A percentile compares a stretch with the other conserved stretches of the same genome.
These are phyloP conservation scores for Cygnus olor DNA, from an alignment of 2,797 vertebrate genomes.

Conservation along the genomic window DNA sequence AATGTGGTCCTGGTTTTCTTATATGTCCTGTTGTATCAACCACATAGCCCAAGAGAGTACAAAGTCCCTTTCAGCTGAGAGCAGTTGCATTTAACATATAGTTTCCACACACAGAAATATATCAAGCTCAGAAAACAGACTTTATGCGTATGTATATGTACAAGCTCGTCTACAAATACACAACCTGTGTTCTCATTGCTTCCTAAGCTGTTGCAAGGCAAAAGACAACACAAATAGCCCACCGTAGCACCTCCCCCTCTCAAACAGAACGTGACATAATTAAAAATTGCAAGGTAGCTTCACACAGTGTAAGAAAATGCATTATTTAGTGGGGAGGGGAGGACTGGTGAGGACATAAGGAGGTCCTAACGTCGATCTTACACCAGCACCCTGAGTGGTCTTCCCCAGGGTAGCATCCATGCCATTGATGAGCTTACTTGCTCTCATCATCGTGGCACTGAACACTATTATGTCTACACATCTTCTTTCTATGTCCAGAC, in stretches of 20 bases:
- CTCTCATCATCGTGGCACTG: neutral
- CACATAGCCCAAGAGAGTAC: neutral
- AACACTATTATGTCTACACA: neutral
- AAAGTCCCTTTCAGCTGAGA: neutral
- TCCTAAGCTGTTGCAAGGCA: neutral
- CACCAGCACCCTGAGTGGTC: neutral
- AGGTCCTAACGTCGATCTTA: neutral
- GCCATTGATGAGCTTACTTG: neutral
- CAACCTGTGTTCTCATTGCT: neutral
- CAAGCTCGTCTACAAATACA: neutral
- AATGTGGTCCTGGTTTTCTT: neutral
- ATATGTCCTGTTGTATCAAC: neutral
- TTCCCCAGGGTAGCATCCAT: neutral
- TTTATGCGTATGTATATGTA: neutral
- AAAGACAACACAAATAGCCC: neutral
- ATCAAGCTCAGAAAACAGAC: neutral
- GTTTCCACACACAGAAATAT: neutral
- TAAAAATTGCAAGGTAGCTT: neutral
- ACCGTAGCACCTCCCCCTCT: neutral
- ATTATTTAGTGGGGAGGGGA: neutral
- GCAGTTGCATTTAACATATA: neutral
- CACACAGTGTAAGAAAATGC: neutral
- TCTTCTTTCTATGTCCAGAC: neutral
- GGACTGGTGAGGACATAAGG: neutral
- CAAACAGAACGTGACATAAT: neutral